These are phyloP conservation scores for Valencia hispanica DNA, from an alignment of 2,797 vertebrate species.

Conservation along the genomic window DNA sequence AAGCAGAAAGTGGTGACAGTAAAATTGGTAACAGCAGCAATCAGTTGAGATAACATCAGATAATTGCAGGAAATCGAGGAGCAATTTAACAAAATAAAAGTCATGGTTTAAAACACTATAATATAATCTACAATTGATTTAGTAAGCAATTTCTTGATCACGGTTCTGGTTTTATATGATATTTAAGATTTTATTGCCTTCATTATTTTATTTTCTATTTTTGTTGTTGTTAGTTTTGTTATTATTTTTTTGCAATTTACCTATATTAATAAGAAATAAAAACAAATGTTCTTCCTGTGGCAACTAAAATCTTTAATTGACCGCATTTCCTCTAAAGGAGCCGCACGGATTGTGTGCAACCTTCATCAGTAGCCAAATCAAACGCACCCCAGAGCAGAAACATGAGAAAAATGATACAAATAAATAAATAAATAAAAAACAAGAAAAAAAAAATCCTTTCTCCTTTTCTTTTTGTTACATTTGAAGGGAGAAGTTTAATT, in stretches of 20 bases:
- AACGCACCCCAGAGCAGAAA: slow-evolving; percentile 43
- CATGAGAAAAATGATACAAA: background rate
- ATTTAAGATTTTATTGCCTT: background rate
- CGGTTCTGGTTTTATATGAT: background rate
- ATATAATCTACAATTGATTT: background rate
- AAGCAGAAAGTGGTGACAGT: slow-evolving; percentile 15
- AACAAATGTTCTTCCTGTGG: slow-evolving; percentile 26
- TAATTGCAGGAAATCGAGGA: slow-evolving; percentile 14
- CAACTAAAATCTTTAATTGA: slow-evolving; percentile 24
- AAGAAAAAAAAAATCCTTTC: too few species aligned
- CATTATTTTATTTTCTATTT: background rate
- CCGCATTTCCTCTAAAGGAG: slow-evolving; percentile 31
- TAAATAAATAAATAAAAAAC: too few species aligned
- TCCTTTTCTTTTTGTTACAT: slow-evolving; percentile 48
- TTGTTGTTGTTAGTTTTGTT: background rate
- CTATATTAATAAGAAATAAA: too few species aligned
- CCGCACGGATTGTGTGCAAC: slow-evolving; percentile 33
- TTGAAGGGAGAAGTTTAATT: slow-evolving; percentile 80
- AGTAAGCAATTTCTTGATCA: too few species aligned
- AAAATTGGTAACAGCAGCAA: slow-evolving; percentile 10
- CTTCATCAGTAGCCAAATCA: slow-evolving; percentile 46
- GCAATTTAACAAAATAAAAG: slow-evolving; percentile 31
- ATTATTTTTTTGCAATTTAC: background rate
- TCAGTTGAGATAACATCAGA: slow-evolving; percentile 11
- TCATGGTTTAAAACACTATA: background rate